Base-by-base conservation (phyloP, 2,888 invertebrate species). In the Pristionchus japonicus region DNA sequence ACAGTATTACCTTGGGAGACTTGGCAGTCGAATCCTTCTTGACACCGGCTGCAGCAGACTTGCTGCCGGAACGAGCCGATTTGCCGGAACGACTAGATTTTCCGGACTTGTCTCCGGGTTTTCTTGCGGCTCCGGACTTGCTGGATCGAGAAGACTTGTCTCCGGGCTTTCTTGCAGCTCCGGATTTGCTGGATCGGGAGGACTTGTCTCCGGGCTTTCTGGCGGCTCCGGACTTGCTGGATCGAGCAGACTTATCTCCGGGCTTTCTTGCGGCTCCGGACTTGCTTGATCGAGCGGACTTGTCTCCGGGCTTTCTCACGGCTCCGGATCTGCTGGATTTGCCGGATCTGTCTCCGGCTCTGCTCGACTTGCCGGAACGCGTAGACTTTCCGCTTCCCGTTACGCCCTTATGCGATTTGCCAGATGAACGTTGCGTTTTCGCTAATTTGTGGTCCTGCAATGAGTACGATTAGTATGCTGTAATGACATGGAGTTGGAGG, bases 321-420 rank as follows among this genome's bases (percentile, higher is more conserved):
- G n/a, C 52, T 0, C 52, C 49, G 82, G 49, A 31, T 31, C 49
- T 47, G 49, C 49, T 49, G 20, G 77, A 77, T 15, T 52, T 83
- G 31, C 77, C 70, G 34, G 80, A 47, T 37, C 34, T 77, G n/a
- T 47, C 70, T 7, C 77, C 77, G 77, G 82, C 52, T 83, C 80
- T 80, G 47, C 80, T 17, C 27, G 27, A 27, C 52, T 83, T 83
- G 31, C 52, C 34, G 23, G 82, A 52, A 31, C 82, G 27, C 34
- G 82, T 83, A 7, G 52, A 83, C 43, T 83, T 49, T 83, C 52
- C 52, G 27, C 82, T 83, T 31, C 52, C 43, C 52, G 49, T 49
- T 49, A 13, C 52, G 52, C 34, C 20, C 82, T 83, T 83, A 43
- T 17, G 82, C 37, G 82, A 52, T 52, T 27, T 40, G 49, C 52